These are phyloP conservation scores for Tiphia femorata DNA, from an alignment of 2,888 invertebrate genomes.

Conservation along the genomic window DNA sequence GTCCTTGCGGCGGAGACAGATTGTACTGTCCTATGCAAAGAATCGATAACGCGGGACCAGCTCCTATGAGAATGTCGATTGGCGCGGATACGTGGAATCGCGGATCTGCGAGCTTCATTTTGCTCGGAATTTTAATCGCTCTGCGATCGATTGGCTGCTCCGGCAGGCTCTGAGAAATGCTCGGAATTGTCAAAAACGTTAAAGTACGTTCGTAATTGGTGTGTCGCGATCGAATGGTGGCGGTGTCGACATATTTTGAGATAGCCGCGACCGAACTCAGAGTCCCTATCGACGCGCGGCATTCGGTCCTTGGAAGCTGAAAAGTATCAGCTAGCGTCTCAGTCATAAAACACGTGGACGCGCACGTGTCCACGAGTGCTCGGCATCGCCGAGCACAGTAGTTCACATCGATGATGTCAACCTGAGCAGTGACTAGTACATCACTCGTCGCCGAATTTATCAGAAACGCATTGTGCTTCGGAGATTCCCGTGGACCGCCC, in stretches of 20 bases:
- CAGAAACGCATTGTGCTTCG: neutral
- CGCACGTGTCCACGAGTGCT: conserved; percentile 26
- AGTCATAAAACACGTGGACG: conserved; percentile 31
- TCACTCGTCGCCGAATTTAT: neutral
- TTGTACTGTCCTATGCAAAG: conserved; percentile 19
- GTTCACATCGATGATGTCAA: neutral
- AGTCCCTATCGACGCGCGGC: conserved; percentile 22
- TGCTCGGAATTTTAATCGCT: conserved; percentile 16
- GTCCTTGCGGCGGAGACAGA: neutral
- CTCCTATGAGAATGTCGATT: conserved; percentile 24
- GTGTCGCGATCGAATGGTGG: conserved; percentile 14
- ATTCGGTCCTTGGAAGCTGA: conserved; percentile 12
- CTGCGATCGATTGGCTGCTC: conserved; percentile 15
- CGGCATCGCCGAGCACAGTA: conserved; percentile 1
- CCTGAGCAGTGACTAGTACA: neutral
- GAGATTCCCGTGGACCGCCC: too few relatives aligned
- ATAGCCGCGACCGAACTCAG: conserved; percentile 18
- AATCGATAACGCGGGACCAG: conserved; percentile 22
- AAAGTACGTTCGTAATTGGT: conserved; percentile 17
- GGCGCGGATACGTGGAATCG: conserved; percentile 22
- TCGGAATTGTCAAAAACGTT: conserved; percentile 22
- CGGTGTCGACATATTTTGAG: conserved; percentile 10
- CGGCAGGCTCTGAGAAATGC: conserved; percentile 18
- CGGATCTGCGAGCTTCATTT: conserved; percentile 27
- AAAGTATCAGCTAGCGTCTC: conserved; percentile 22